These are phyloP conservation scores for Cydia strobilella DNA, from an alignment of 1,140 invertebrate species.

Conservation along the genomic window DNA sequence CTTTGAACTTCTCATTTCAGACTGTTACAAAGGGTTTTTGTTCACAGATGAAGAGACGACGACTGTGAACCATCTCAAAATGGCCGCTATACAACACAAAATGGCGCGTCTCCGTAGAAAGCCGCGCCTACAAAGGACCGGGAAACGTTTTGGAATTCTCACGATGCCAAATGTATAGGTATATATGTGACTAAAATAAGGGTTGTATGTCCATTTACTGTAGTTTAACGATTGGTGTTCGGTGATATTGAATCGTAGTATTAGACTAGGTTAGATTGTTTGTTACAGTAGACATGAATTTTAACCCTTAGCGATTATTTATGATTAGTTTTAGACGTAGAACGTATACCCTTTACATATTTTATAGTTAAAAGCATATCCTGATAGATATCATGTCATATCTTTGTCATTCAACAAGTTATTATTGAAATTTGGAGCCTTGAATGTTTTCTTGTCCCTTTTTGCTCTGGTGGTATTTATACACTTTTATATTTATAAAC, in stretches of 20 bases:
- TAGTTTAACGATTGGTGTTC: slow-evolving; percentile 58
- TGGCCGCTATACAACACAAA: slow-evolving; percentile 20
- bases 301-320: slow-evolving; percentile 52
- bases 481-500: slow-evolving; percentile 45
- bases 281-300: slow-evolving; percentile 67
- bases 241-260: slow-evolving; percentile 51
- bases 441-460: slow-evolving; percentile 7
- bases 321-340: slow-evolving; percentile 37
- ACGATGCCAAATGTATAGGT: slow-evolving; percentile 69
- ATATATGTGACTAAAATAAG: slow-evolving; percentile 61
- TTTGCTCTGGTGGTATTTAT: slow-evolving; percentile 35
- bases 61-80: slow-evolving; percentile 27
- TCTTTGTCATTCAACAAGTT: slow-evolving; percentile 19
- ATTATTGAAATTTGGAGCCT: neutral
- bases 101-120: slow-evolving; percentile 1
- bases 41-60: slow-evolving; percentile 69
- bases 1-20: slow-evolving; percentile 9
- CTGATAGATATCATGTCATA: slow-evolving; percentile 30
- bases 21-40: slow-evolving; percentile 30
- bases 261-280: slow-evolving; percentile 48
- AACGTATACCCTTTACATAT: slow-evolving; percentile 34
- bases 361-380: slow-evolving; percentile 28
- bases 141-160: slow-evolving; percentile 48
- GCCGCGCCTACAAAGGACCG: slow-evolving; percentile 37
- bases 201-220: slow-evolving; percentile 77